Percentiles rank a stretch among this genome's conserved stretches.
These are phyloP conservation scores for Tetraneura akinire DNA, from an alignment of 1,140 invertebrate species.

Conservation along the genomic window DNA sequence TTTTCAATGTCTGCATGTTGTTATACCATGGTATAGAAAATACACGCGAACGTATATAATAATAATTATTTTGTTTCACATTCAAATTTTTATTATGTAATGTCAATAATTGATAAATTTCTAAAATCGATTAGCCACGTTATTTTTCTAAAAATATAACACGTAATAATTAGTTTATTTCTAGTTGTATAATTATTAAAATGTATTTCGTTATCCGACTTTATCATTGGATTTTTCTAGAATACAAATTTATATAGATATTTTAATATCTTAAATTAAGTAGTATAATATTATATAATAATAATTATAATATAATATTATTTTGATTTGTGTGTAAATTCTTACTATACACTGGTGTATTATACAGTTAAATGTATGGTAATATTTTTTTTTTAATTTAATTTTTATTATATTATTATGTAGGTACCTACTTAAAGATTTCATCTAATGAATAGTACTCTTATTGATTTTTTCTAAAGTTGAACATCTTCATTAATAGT, in stretches of 20 bases:
- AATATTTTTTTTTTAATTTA: too few species aligned
- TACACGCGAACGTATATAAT: not conserved
- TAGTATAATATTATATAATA: not conserved
- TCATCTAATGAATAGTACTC: too few species aligned
- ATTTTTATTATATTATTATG: too few species aligned
- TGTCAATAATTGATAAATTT: not conserved
- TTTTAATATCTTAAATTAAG: not conserved
- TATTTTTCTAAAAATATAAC: slow-evolving; percentile 2
- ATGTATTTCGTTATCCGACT: not conserved
- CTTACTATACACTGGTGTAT: not conserved
- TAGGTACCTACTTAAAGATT: too few species aligned
- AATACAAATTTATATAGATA: not conserved
- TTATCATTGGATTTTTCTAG: not conserved
- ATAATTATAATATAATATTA: too few species aligned
- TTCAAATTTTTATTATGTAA: not conserved
- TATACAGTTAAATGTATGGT: not conserved
- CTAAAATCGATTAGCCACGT: not conserved
- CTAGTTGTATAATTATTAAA: not conserved
- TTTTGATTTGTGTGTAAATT: not conserved
- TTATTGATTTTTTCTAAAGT: too few species aligned
- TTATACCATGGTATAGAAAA: not conserved
- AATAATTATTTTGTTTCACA: not conserved
- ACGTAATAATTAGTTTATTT: slow-evolving; percentile 13
- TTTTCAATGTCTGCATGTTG: too few species aligned
- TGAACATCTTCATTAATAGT: too few species aligned